phyloP scores from a whole-genome alignment of 1,140 invertebrate species.

The Drosophila kanapiae region DNA sequence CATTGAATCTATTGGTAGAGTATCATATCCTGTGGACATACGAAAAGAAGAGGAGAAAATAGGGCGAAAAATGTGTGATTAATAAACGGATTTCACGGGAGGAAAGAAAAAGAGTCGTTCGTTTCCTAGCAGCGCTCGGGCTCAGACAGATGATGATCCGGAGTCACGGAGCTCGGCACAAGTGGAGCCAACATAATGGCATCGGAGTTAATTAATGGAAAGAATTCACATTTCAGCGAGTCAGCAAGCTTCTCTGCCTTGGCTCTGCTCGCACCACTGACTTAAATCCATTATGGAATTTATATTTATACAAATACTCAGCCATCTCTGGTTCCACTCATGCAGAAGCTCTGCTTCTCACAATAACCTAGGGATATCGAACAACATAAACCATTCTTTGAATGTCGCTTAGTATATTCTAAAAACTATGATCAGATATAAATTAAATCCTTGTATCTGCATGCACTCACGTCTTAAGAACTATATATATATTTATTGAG shows the following conservation, averaged over 20 bases:
- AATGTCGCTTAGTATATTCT: conserved; percentile 19
- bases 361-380: conserved; percentile 17
- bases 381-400: conserved; percentile 28
- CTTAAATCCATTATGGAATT: neutral
- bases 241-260: neutral
- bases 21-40: conserved; percentile 93
- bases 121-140: neutral
- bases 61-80: conserved; percentile 1
- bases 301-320: neutral
- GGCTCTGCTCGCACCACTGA: neutral
- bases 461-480: conserved; percentile 34
- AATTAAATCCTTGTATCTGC: conserved; percentile 3
- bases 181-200: conserved; percentile 9
- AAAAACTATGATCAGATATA: conserved; percentile 19
- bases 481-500: conserved; percentile 11
- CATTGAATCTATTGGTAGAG: conserved; percentile 98
- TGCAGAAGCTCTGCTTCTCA: neutral
- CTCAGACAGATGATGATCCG: neutral
- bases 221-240: neutral
- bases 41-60: conserved; percentile 2
- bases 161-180: conserved; percentile 5
- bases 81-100: neutral
- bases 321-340: neutral
- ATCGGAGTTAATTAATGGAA: neutral
- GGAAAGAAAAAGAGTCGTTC: neutral